phyloP scores from a whole-genome alignment of 1,140 invertebrate genomes.

The Gerris buenoi region DNA sequence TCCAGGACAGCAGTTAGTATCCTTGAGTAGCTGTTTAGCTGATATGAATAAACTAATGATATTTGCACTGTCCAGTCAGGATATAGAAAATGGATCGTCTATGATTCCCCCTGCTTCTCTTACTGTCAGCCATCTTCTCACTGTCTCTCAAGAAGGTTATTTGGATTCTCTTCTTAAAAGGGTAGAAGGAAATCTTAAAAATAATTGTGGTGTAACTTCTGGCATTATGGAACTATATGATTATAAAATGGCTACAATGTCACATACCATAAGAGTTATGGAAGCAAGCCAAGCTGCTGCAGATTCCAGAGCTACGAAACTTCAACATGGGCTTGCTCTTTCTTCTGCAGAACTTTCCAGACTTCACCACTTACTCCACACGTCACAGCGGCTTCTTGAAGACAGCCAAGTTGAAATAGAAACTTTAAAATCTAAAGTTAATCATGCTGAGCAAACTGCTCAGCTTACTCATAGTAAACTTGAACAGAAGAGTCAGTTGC shows the following conservation, averaged over 20 bases:
- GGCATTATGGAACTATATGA: constrained; percentile 55
- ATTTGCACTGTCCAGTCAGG: not conserved
- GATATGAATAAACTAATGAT: not conserved
- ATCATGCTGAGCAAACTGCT: constrained; percentile 5
- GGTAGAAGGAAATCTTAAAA: constrained; percentile 25
- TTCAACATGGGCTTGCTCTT: constrained; percentile 36
- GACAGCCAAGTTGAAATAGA: constrained; percentile 28
- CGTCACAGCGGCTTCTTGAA: constrained; percentile 36
- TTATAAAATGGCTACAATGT: constrained; percentile 40
- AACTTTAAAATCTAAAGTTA: constrained; percentile 15
- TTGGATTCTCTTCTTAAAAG: constrained; percentile 35
- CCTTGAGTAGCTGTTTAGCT: not conserved
- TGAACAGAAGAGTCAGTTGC: not conserved
- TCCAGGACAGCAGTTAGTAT: constrained; percentile 29
- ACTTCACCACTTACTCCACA: constrained; percentile 35
- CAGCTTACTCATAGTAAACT: constrained; percentile 11
- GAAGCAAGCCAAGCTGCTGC: constrained; percentile 37
- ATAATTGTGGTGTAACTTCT: constrained; percentile 38
- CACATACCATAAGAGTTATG: constrained; percentile 34
- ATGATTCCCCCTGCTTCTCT: not conserved
- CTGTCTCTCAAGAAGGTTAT: constrained; percentile 34
- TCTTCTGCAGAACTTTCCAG: constrained; percentile 32
- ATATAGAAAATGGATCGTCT: not conserved
- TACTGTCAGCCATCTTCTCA: constrained; percentile 25
- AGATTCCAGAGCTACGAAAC: constrained; percentile 32